Evolutionary conservation across 2,797 vertebrate genomes (phyloP), one percentile per base, ranked within the genome.

Genomic region (Poliocrania exsul): DNA sequence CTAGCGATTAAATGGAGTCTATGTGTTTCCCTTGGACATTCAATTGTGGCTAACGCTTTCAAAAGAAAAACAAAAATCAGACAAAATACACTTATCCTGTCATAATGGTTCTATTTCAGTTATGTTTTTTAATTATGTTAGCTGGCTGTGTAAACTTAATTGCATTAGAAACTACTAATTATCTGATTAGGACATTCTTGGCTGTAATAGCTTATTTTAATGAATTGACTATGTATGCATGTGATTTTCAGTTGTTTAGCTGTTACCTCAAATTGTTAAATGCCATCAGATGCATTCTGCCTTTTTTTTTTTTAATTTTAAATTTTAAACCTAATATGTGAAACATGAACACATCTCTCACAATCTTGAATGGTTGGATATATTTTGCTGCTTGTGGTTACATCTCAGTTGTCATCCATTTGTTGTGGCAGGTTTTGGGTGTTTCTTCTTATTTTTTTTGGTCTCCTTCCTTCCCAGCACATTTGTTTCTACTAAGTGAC

Each of bases 81-180:
- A 72, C 18, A 74, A 86, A 91, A 85, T 16, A 37, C 50, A 49
- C 64, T 88, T 91, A 33, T 70, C 51, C 70, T 87, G 14, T 82
- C 46, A 60, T 93, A 88, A 85, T 57, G 37, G 17, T 80, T 93
- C 61, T 89, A 42, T 93, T 92, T 79, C 49, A 82, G 81, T 67
- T 35, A 35, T 93, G 78, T 80, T 49, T 94, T 90, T 93, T 94
- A 92, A 95, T 95, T 95, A 73, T 67, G 71, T 33, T 75, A 85
- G 81, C 81, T 2, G 20, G 40, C 74, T 90, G 81, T 92, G 81
- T 82, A 85, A 93, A 88, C 71, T 82, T 95, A 88, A 94, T 90
- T 92, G 78, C 88, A 92, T 94, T 96, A 92, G 86, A 70, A 67
- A 64, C 74, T 93, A 88, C 90, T 95, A 92, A 94, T 95, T 94